A percentile compares a stretch with the other conserved stretches of the same genome.
These are phyloP conservation scores for Podarcis lilfordi DNA, from an alignment of 2,797 vertebrate genomes.

Conservation along the genomic window DNA sequence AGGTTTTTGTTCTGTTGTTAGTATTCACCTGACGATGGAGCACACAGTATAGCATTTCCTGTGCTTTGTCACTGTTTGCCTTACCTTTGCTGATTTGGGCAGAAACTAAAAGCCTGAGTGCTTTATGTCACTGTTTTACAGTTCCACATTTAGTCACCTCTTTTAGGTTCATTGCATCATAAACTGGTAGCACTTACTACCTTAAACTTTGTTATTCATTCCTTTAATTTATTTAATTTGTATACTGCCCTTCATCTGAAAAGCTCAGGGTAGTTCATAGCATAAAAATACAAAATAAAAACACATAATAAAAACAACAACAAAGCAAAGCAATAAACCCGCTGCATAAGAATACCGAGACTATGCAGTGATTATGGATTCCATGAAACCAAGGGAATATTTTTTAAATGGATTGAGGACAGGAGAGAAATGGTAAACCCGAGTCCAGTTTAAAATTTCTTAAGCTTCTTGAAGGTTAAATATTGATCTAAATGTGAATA, in stretches of 20 bases:
- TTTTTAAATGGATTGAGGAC: too few relatives aligned
- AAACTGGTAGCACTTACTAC: background rate
- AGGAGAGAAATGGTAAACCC: background rate
- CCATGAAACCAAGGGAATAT: background rate
- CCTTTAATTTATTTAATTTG: too few relatives aligned
- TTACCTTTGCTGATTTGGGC: background rate
- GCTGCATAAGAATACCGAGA: background rate
- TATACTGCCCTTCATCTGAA: too few relatives aligned
- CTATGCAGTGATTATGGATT: background rate
- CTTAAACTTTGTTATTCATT: background rate
- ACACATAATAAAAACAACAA: too few relatives aligned
- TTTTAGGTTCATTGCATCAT: background rate
- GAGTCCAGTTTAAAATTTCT: background rate
- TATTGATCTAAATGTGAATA: too few relatives aligned
- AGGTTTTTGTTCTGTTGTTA: background rate
- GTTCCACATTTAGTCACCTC: background rate
- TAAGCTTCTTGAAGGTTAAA: background rate
- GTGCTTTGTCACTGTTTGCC: background rate
- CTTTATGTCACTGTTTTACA: background rate
- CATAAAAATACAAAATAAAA: too few relatives aligned
- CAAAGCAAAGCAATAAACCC: too few relatives aligned
- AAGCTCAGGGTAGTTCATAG: too few relatives aligned
- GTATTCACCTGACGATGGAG: background rate
- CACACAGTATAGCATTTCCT: background rate
- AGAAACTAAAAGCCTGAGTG: background rate